Percentiles rank a stretch among this genome's conserved stretches.
Evolutionary conservation across 2,888 invertebrate species (phyloP).

Genomic region (Tenthredo notha): DNA sequence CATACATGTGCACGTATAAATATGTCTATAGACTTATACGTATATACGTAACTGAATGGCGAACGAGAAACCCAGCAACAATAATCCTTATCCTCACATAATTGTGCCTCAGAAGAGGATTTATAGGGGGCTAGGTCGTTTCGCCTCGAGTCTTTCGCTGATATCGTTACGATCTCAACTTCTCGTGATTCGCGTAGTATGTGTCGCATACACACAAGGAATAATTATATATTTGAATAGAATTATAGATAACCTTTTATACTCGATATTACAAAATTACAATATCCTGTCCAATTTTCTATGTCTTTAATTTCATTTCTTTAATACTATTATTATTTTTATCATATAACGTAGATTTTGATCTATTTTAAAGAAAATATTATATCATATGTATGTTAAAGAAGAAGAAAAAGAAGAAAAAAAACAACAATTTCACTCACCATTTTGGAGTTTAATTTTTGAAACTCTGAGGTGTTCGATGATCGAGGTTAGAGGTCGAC

Average conservation of each 20-base stretch:
- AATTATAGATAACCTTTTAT: background rate
- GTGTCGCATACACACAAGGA: background rate
- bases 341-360: too few species aligned
- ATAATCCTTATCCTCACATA: slow-evolving; percentile 76
- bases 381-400: too few species aligned
- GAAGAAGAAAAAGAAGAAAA: too few species aligned
- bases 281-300: too few species aligned
- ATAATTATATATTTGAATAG: background rate
- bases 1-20: too few species aligned
- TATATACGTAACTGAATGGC: slow-evolving; percentile 52
- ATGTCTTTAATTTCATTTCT: too few species aligned
- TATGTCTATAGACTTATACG: background rate
- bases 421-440: slow-evolving; percentile 65
- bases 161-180: slow-evolving; percentile 75
- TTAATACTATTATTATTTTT: too few species aligned
- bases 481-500: slow-evolving; percentile 74
- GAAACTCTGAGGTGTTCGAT: slow-evolving; percentile 75
- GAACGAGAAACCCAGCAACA: slow-evolving; percentile 67
- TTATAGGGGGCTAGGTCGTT: slow-evolving; percentile 71
- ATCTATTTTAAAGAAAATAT: too few species aligned
- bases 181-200: background rate
- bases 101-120: slow-evolving; percentile 75
- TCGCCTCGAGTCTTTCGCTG: slow-evolving; percentile 63
- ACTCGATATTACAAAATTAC: too few species aligned
- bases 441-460: slow-evolving; percentile 72